A percentile compares a stretch with the other conserved stretches of the same genome.
Evolutionary conservation across 1,140 invertebrate genomes (phyloP).

Genomic region (Spodoptera litura): DNA sequence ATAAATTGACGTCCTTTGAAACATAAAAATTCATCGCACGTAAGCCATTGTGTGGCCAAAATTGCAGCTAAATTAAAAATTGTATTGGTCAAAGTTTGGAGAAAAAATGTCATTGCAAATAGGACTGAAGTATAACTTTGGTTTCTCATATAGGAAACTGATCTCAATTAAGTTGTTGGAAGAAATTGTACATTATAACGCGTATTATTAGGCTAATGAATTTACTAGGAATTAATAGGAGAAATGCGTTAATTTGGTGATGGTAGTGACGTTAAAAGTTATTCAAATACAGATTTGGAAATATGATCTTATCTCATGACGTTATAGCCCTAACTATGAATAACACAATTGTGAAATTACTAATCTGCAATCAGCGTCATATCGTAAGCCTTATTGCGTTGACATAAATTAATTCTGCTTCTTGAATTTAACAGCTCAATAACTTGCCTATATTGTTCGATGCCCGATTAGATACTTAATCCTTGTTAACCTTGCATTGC

Average conservation of each 20-base stretch:
- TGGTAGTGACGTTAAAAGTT: too few relatives aligned
- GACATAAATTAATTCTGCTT: not conserved
- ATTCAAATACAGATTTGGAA: too few relatives aligned
- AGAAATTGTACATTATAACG: too few relatives aligned
- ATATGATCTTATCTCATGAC: too few relatives aligned
- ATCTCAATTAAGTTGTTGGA: too few relatives aligned
- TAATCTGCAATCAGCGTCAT: too few relatives aligned
- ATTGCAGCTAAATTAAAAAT: not conserved
- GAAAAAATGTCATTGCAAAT: not conserved
- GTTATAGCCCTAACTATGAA: too few relatives aligned
- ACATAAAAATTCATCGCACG: not conserved
- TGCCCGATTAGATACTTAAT: constrained; percentile 9
- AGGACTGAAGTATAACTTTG: not conserved
- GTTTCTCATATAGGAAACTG: too few relatives aligned
- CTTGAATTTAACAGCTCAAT: not conserved
- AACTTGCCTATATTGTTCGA: not conserved
- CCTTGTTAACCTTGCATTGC: constrained; percentile 18
- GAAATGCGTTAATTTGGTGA: too few relatives aligned
- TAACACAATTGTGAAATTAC: too few relatives aligned
- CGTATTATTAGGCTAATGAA: too few relatives aligned
- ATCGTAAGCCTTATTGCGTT: not conserved
- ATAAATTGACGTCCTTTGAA: not conserved
- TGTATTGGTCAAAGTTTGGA: not conserved
- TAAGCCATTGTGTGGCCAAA: not conserved
- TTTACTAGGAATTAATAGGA: too few relatives aligned